Evolutionary conservation across 1,140 invertebrate species (phyloP).

Genomic region (Hyles vespertilio): DNA sequence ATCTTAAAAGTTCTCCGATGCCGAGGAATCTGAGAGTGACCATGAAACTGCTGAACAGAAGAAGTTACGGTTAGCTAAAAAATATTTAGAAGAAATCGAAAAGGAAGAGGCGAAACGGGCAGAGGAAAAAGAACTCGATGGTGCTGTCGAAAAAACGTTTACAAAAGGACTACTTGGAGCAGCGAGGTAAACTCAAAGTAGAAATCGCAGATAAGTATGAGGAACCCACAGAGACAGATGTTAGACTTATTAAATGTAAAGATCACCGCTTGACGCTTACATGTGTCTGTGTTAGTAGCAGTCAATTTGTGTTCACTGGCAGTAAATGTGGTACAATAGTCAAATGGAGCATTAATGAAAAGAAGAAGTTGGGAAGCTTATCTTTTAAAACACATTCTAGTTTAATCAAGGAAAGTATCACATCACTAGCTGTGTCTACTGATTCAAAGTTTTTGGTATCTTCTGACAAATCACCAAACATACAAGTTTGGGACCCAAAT

Average conservation of each 20-base stretch:
- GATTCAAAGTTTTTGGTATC: constrained; percentile 91
- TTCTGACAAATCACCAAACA: constrained; percentile 85
- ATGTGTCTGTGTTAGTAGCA: constrained; percentile 85
- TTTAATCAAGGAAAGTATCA: constrained; percentile 77
- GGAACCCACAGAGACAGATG: constrained; percentile 65
- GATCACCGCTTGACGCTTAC: constrained; percentile 89
- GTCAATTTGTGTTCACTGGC: constrained; percentile 85
- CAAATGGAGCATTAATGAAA: constrained; percentile 84
- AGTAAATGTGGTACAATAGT: constrained; percentile 93
- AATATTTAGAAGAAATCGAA: constrained; percentile 91
- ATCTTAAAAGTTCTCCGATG: constrained; percentile 74
- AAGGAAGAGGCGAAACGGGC: constrained; percentile 84
- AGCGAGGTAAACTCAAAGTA: constrained; percentile 86
- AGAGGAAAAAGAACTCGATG: constrained; percentile 81
- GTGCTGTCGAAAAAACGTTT: constrained; percentile 82
- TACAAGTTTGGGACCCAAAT: constrained; percentile 90
- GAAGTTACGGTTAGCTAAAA: constrained; percentile 89
- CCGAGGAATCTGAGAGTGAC: constrained; percentile 81
- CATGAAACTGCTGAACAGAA: constrained; percentile 93
- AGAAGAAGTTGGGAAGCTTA: constrained; percentile 75
- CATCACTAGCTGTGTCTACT: constrained; percentile 86
- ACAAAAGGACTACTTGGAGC: constrained; percentile 89
- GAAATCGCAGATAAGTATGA: constrained; percentile 83
- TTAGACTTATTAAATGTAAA: constrained; percentile 79
- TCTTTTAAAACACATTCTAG: constrained; percentile 76